Evolutionary conservation across 2,797 vertebrate genomes (phyloP), one percentile per base, ranked within the genome.

Genomic region (Aselliscus stoliczkanus): DNA sequence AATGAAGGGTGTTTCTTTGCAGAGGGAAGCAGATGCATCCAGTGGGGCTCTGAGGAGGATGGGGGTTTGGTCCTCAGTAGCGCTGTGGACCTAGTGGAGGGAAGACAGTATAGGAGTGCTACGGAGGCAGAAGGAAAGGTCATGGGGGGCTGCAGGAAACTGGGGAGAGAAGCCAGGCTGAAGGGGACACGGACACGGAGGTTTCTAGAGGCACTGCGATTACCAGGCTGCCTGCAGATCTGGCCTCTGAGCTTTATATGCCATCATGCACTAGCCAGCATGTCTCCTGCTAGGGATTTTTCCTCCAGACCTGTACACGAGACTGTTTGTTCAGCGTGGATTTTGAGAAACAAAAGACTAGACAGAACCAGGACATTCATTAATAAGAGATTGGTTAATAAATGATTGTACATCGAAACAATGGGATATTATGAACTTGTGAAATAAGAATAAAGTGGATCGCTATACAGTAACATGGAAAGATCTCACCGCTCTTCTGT

Each of bases 401-500:
- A 56, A 34, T 67, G 44, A 37, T 82, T 58, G 29, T 44, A 3
- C 50, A 17, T 44, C 6, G 8, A 21, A 65, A 85, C 73, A 56
- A 39, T 25, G 25, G 67, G 44, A 25, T 56, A 72, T 91, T 70
- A 72, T 47, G 29, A 73, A 73, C 69, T 86, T 58, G 11, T 60
- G 75, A 62, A 54, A 80, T 27, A 56, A 86, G 65, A 90, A 44
- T 52, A 7, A 39, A 67, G 42, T 86, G 27, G 47, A 31, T 75
- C 17, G 73, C 69, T 88, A 4, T 56, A 29, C 0, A 2, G 34
- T 87, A 58, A 79, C 62, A 2, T 44, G 73, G 87, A 56, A 37
- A 54, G 27, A 44, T 72, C 82, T 88, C 72, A 58, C 67, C 76
- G 75, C 60, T 89, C 83, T 65, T 81, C 65, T 62, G 79, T 54